Conservation (phyloP, 2,888 invertebrate genomes). For the Mesochorus sp. region DNA sequence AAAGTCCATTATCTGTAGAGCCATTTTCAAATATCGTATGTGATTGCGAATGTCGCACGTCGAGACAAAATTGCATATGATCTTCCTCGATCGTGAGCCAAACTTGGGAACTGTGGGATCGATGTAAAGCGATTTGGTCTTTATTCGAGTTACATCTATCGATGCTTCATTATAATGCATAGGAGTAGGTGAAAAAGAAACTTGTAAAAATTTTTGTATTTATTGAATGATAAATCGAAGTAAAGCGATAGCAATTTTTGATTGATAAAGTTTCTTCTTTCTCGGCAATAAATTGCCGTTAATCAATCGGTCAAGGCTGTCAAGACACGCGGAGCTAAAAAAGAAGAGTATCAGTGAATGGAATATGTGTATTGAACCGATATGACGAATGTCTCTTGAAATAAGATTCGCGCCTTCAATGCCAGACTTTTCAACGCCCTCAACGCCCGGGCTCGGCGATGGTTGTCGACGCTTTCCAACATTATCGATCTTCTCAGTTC, state of each 20-base stretch:
- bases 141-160: no score
- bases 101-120: no score
- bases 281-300: constrained; percentile 17
- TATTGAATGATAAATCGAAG: no score
- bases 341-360: constrained; percentile 22
- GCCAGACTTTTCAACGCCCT: constrained; percentile 50
- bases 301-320: constrained; percentile 53
- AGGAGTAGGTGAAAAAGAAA: no score
- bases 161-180: no score
- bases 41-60: background rate
- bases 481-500: constrained; percentile 53
- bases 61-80: constrained; percentile 37
- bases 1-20: constrained; percentile 55
- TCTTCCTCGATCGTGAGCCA: no score
- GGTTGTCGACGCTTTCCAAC: constrained; percentile 63
- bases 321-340: background rate
- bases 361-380: constrained; percentile 55
- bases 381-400: constrained; percentile 67
- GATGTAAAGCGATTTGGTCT: no score
- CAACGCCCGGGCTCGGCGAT: constrained; percentile 29
- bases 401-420: constrained; percentile 60
- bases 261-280: no score
- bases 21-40: constrained; percentile 49
- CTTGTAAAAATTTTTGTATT: no score
- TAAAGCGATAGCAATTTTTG: no score